These are phyloP conservation scores for Poeciliopsis prolifica DNA, from an alignment of 2,113 vertebrate genomes.

Conservation along the genomic window DNA sequence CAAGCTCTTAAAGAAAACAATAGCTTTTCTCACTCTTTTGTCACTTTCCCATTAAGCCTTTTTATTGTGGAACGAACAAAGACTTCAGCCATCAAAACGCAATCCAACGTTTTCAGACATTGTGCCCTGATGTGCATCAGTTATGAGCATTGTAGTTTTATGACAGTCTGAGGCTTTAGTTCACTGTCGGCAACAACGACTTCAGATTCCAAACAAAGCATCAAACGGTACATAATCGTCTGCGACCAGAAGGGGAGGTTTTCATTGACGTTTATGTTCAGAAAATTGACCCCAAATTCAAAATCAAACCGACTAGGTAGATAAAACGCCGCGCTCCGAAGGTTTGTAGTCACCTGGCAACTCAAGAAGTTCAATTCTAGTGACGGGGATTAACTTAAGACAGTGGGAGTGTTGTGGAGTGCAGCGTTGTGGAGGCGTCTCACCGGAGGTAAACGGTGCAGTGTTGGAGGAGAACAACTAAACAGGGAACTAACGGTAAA, in stretches of 20 bases:
- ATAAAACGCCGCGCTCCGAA: constrained; percentile 13
- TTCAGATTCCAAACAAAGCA: constrained; percentile 5
- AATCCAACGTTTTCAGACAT: background rate
- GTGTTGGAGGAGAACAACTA: constrained; percentile 30
- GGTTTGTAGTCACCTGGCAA: constrained; percentile 23
- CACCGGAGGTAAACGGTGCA: constrained; percentile 35
- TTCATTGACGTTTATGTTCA: background rate
- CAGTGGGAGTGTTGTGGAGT: background rate
- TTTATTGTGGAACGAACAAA: background rate
- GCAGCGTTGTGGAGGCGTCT: constrained; percentile 7
- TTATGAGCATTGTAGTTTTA: background rate
- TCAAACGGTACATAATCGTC: background rate
- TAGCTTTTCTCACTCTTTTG: background rate
- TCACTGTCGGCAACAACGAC: constrained; percentile 4
- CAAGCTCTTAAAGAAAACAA: background rate
- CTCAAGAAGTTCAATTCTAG: background rate
- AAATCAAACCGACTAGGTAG: constrained; percentile 7
- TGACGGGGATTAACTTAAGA: background rate
- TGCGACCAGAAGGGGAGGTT: background rate
- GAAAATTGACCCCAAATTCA: constrained; percentile 30
- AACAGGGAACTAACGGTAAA: constrained; percentile 29
- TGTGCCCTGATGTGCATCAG: background rate
- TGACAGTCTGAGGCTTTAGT: background rate
- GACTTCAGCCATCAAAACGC: background rate
- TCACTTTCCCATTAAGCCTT: background rate